Evolutionary conservation across 2,113 vertebrate genomes (phyloP), one percentile per base, ranked within the genome.

Genomic region (Colossoma macropomum): DNA sequence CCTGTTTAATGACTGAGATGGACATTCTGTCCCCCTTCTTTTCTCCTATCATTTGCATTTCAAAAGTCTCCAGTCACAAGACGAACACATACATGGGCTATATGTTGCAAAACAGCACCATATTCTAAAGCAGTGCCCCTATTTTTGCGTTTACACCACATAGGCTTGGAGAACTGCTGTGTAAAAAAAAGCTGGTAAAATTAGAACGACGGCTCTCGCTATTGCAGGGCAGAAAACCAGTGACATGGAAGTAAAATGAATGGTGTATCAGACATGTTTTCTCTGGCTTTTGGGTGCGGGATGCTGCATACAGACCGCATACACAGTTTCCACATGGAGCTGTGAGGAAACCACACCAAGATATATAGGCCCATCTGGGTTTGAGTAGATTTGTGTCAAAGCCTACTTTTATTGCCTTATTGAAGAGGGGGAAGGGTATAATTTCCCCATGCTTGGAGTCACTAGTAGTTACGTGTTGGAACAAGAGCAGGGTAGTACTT

Each of bases 341-440:
- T 89, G 45, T 54, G 87, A 86, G 76, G 72, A 91, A 92, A 90
- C 87, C 89, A 86, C 88, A 73, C 45, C 21, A 81, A 88, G 84
- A 89, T 89, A 90, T 92, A 91, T 81, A 79, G 83, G 83, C 81
- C 85, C 90, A 91, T 93, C 91, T 93, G 92, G 91, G 68, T 90
- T 88, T 86, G 80, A 82, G 86, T 86, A 89, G 86, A 92, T 93
- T 88, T 90, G 88, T 91, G 89, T 91, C 88, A 88, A 90, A 92
- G 84, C 86, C 84, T 84, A 86, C 83, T 93, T 94, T 93, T 92
- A 93, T 92, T 86, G 89, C 34, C 88, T 78, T 85, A 87, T 83
- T 72, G 85, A 81, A 75, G 70, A 56, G 30, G 85, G 80, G 89
- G 82, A 79, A 82, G 91, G 89, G 88, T 91, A 77, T 91, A 78